Evolutionary conservation across 2,888 invertebrate genomes (phyloP).

Genomic region (Vesta saturnalis): DNA sequence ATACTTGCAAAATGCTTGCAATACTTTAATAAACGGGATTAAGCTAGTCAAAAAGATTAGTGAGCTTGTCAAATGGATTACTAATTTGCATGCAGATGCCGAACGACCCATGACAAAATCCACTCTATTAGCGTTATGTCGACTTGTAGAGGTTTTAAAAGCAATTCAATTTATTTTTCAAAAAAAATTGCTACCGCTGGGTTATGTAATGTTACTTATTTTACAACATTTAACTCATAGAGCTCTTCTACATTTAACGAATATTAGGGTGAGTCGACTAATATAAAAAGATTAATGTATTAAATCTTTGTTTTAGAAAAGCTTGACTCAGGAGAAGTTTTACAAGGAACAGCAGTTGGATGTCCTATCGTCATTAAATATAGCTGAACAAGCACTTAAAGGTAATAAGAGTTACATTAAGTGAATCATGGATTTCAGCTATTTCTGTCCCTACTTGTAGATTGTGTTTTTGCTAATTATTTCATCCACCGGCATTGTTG

Average conservation of each 20-base stretch:
- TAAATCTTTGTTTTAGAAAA: constrained; percentile 60
- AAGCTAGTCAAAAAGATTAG: constrained; percentile 61
- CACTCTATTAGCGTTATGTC: constrained; percentile 78
- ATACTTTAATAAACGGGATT: constrained; percentile 67
- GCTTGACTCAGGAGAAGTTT: constrained; percentile 69
- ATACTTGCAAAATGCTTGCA: constrained; percentile 65
- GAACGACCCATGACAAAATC: constrained; percentile 82
- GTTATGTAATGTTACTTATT: constrained; percentile 78
- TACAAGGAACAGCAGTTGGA: constrained; percentile 74
- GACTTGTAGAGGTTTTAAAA: constrained; percentile 83
- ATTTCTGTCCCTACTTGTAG: no score
- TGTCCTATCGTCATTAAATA: constrained; percentile 77
- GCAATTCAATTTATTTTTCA: constrained; percentile 77
- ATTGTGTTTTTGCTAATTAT: no score
- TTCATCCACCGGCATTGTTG: no score
- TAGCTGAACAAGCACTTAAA: constrained; percentile 75
- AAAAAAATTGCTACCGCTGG: constrained; percentile 74
- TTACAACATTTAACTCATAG: constrained; percentile 83
- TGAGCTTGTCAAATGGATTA: constrained; percentile 69
- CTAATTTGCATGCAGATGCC: constrained; percentile 74
- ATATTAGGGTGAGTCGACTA: constrained; percentile 69
- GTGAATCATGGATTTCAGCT: no score
- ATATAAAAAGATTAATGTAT: background rate
- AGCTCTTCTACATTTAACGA: constrained; percentile 72
- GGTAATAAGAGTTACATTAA: constrained; percentile 57